phyloP scores from a whole-genome alignment of 2,113 vertebrate species.

The Alligator mississippiensis region DNA sequence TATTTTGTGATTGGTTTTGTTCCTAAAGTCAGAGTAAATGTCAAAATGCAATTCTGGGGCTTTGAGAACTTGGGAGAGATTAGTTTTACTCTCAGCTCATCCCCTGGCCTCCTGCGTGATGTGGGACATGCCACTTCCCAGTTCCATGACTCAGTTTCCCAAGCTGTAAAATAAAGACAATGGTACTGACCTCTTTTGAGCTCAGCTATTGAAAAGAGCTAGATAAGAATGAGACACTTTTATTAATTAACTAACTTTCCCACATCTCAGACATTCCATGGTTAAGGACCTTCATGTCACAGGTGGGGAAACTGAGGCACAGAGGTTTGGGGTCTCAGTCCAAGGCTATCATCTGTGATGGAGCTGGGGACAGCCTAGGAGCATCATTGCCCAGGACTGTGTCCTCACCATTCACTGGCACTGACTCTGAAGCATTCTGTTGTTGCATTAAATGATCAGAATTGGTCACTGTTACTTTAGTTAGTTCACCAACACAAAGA shows the following conservation, averaged over 20 bases:
- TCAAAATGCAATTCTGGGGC: neutral
- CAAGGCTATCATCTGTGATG: neutral
- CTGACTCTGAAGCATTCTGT: neutral
- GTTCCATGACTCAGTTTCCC: too few relatives aligned
- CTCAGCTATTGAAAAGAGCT: too few relatives aligned
- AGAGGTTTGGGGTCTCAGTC: neutral
- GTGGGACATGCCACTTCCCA: too few relatives aligned
- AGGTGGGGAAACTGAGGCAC: neutral
- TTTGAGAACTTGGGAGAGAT: too few relatives aligned
- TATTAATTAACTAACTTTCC: too few relatives aligned
- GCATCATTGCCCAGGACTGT: neutral
- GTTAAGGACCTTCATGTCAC: neutral
- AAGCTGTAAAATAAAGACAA: too few relatives aligned
- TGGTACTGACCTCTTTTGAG: too few relatives aligned
- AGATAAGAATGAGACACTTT: too few relatives aligned
- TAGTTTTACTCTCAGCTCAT: too few relatives aligned
- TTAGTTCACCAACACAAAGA: neutral
- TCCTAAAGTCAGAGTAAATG: neutral
- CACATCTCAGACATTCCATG: too few relatives aligned
- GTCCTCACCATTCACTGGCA: neutral
- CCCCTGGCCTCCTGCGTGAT: too few relatives aligned
- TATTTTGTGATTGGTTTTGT: neutral
- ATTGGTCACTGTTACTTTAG: neutral
- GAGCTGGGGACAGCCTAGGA: neutral
- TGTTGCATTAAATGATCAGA: neutral